Percentiles rank a stretch among this genome's conserved stretches.
Conservation (phyloP, 2,797 vertebrate species). For the Austrolebias charrua region DNA sequence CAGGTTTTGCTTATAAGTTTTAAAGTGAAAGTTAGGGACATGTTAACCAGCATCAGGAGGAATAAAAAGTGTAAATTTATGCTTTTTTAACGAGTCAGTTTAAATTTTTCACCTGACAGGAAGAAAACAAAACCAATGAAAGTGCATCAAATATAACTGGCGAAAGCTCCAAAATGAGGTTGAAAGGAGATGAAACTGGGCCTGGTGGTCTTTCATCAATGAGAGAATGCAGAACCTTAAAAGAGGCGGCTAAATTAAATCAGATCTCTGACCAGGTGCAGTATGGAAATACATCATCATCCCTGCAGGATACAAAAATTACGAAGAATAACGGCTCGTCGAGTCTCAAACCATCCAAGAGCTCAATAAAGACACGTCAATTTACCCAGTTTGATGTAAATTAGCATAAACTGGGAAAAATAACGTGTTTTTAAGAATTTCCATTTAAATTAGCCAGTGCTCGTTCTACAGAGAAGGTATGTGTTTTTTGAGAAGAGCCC, state of each 20-base stretch:
- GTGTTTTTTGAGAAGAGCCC: no score
- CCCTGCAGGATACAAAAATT: not conserved
- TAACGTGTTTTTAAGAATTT: no score
- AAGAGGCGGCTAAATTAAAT: conserved; percentile 1
- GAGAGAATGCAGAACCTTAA: not conserved
- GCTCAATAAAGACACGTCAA: not conserved
- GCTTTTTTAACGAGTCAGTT: no score
- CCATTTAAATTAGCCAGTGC: no score
- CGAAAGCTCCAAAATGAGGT: not conserved
- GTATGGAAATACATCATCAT: conserved; percentile 2
- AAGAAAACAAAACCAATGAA: not conserved
- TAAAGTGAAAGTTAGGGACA: no score
- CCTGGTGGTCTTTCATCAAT: conserved; percentile 1
- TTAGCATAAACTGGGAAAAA: not conserved
- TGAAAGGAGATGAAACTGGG: not conserved
- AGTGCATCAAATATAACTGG: not conserved
- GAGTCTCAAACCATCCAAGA: conserved; percentile 1
- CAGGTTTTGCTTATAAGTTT: no score
- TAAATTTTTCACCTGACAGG: not conserved
- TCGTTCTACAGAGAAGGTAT: no score
- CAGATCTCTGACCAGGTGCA: conserved; percentile 1
- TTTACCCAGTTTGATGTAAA: not conserved
- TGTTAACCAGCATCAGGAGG: no score
- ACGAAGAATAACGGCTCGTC: not conserved
- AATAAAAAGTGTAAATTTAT: no score